Conservation (phyloP, 2,797 vertebrate genomes). For the Gymnoscopelus braueri region DNA sequence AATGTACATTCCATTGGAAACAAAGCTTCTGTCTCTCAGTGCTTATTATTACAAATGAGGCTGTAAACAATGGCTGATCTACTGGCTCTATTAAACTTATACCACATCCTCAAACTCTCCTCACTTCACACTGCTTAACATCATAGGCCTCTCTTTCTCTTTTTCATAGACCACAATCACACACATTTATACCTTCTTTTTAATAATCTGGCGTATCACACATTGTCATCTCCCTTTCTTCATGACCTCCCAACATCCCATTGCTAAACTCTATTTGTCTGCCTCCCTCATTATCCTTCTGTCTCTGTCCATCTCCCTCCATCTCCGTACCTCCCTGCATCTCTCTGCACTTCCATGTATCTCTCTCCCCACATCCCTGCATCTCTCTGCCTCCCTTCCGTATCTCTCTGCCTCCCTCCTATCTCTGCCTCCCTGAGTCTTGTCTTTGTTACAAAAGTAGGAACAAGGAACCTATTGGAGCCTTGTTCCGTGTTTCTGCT, state of each 20-base stretch:
- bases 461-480: slow-evolving; percentile 10
- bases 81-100: slow-evolving; percentile 53
- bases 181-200: too few species aligned
- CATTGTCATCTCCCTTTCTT: too few species aligned
- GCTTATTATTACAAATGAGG: slow-evolving; percentile 64
- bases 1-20: too few species aligned
- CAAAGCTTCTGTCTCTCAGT: slow-evolving; percentile 32
- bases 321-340: too few species aligned
- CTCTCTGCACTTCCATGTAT: too few species aligned
- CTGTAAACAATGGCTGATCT: slow-evolving; percentile 60
- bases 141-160: too few species aligned
- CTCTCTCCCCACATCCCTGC: too few species aligned
- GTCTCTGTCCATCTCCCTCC: neutral
- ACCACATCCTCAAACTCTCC: slow-evolving; percentile 1
- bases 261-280: too few species aligned
- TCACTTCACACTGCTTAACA: too few species aligned
- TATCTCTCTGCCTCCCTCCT: neutral
- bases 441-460: slow-evolving; percentile 19
- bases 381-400: slow-evolving; percentile 1
- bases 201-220: too few species aligned
- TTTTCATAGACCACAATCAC: too few species aligned
- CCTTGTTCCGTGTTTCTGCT: slow-evolving; percentile 38
- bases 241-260: too few species aligned
- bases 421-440: neutral
- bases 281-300: slow-evolving; percentile 11